These are phyloP conservation scores for Teleiodes luculella DNA, from an alignment of 2,888 invertebrate genomes.

Conservation along the genomic window DNA sequence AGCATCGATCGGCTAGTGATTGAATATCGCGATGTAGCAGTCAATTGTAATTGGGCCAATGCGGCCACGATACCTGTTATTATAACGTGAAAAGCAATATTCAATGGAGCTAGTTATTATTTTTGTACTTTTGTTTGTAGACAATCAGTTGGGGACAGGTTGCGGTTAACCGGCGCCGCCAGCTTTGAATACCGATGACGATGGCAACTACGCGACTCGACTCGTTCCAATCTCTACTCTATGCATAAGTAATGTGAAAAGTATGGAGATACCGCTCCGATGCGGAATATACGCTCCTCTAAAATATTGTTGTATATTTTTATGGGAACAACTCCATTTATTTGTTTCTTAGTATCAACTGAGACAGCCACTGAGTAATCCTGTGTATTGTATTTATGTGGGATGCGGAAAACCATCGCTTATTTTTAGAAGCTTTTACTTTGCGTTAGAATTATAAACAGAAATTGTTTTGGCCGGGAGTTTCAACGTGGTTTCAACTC, in stretches of 20 bases:
- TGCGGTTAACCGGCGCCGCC: constrained; percentile 56
- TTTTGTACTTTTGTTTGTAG: constrained; percentile 53
- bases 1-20: not conserved
- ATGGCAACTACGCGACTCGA: constrained; percentile 60
- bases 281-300: constrained; percentile 61
- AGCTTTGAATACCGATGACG: constrained; percentile 73
- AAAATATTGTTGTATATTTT: constrained; percentile 72
- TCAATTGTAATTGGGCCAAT: not conserved
- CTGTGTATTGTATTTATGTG: constrained; percentile 6
- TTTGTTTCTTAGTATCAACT: constrained; percentile 49
- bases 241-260: constrained; percentile 77
- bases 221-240: constrained; percentile 76
- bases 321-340: constrained; percentile 65
- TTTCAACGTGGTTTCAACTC: not conserved
- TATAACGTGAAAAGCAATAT: not conserved
- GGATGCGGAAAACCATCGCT: not conserved
- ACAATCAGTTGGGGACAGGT: constrained; percentile 62
- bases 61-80: not conserved
- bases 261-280: constrained; percentile 66
- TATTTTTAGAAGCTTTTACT: not conserved
- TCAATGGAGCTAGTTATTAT: constrained; percentile 14
- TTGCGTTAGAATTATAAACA: constrained; percentile 2
- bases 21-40: not conserved
- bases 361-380: constrained; percentile 27
- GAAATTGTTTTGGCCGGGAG: not conserved